phyloP scores from a whole-genome alignment of 1,140 invertebrate species.

The Scaptomyza montana region DNA sequence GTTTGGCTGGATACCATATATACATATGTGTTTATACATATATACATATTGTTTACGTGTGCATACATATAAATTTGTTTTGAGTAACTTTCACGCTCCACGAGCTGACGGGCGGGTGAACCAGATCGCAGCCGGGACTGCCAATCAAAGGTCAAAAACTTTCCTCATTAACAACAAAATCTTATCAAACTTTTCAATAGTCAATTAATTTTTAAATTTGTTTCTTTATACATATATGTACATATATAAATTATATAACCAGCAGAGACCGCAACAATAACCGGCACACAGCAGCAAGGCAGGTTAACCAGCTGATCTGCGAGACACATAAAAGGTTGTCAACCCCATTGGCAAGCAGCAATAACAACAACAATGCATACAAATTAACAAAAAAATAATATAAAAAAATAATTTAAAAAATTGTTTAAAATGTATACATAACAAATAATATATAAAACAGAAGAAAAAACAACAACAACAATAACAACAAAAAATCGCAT shows the following conservation, averaged over 20 bases:
- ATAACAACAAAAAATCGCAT: constrained; percentile 22
- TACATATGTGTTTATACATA: too few species aligned
- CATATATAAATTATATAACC: constrained; percentile 65
- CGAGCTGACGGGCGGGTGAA: background rate
- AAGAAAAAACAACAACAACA: background rate
- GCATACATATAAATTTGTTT: background rate
- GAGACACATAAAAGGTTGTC: constrained; percentile 35
- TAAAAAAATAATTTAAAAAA: background rate
- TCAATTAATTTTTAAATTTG: constrained; percentile 50
- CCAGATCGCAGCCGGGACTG: background rate
- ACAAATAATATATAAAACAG: constrained; percentile 4
- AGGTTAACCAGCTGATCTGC: constrained; percentile 49
- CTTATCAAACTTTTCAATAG: constrained; percentile 13
- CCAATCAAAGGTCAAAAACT: constrained; percentile 46
- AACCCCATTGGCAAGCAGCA: constrained; percentile 32
- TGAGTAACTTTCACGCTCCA: constrained; percentile 63
- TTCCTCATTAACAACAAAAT: constrained; percentile 36
- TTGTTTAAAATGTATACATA: constrained; percentile 23
- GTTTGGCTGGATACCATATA: constrained; percentile 15
- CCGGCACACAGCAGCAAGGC: constrained; percentile 24
- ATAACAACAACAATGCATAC: constrained; percentile 35
- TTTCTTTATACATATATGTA: constrained; percentile 7
- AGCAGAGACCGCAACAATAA: constrained; percentile 29
- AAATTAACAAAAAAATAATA: constrained; percentile 28
- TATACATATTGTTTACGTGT: constrained; percentile 32